A percentile compares a stretch with the other conserved stretches of the same genome.
Conservation (phyloP, 2,797 vertebrate species). For the Lagorchestes hirsutus region DNA sequence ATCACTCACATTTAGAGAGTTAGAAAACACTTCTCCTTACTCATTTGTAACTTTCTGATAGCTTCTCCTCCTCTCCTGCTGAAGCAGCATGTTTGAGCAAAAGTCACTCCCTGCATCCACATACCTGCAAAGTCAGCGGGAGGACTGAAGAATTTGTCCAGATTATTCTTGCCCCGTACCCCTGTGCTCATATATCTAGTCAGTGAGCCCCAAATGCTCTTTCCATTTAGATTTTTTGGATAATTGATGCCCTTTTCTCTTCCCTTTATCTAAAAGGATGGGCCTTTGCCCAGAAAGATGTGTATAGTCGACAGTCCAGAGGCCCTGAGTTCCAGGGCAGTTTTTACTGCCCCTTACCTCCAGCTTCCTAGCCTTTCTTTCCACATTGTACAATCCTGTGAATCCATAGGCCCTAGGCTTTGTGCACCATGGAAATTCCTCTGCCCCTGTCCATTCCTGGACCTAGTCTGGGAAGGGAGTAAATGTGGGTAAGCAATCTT, state of each 20-base stretch:
- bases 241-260: not conserved
- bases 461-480: not conserved
- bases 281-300: not conserved
- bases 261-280: not conserved
- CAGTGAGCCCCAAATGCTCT: not conserved
- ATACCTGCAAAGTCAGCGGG: not conserved
- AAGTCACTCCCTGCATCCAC: not conserved
- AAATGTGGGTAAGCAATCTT: not conserved
- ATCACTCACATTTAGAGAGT: conserved; percentile 6
- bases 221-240: not conserved
- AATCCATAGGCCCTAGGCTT: not conserved
- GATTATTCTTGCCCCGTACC: not conserved
- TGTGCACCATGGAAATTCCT: not conserved
- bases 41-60: conserved; percentile 12
- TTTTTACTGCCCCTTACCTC: not conserved
- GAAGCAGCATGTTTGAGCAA: not conserved
- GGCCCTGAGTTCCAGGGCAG: not conserved
- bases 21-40: conserved; percentile 2
- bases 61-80: conserved; percentile 6
- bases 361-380: not conserved
- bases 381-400: not conserved
- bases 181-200: not conserved
- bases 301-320: not conserved
- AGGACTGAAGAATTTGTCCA: not conserved
- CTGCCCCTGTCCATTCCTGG: not conserved